phyloP scores from a whole-genome alignment of 2,797 vertebrate species.

The Rhabdophis nuchalis region DNA sequence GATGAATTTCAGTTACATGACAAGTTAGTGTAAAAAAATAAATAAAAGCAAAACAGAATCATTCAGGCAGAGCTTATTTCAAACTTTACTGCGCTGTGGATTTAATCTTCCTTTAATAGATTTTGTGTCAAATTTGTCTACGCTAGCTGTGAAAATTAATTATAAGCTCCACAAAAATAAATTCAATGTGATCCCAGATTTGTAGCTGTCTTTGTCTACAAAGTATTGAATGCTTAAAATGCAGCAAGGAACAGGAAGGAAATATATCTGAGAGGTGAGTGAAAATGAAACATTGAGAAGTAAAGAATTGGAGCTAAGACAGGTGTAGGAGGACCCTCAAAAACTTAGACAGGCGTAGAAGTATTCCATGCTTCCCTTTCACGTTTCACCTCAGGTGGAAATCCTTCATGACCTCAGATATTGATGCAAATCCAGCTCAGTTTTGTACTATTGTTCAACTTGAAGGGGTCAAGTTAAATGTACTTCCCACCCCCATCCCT shows the following conservation, averaged over 20 bases:
- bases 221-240: neutral
- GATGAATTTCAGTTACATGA: constrained; percentile 42
- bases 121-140: constrained; percentile 54
- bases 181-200: constrained; percentile 43
- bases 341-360: no score
- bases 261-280: neutral
- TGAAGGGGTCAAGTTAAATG: neutral
- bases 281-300: neutral
- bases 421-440: neutral
- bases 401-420: neutral
- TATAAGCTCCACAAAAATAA: constrained; percentile 34
- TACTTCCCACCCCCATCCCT: fast-evolving
- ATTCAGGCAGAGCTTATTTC: constrained; percentile 32
- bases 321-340: no score
- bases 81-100: constrained; percentile 36
- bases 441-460: neutral
- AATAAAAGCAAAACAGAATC: neutral
- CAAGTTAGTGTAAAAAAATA: constrained; percentile 37
- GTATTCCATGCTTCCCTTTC: neutral
- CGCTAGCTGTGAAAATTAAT: constrained; percentile 52
- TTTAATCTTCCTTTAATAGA: constrained; percentile 51
- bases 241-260: neutral
- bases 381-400: neutral
- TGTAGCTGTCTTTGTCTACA: constrained; percentile 10
- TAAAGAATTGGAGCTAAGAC: neutral